Base-by-base conservation (phyloP, 2,797 vertebrate species). In the Melanotaenia pygmaea region DNA sequence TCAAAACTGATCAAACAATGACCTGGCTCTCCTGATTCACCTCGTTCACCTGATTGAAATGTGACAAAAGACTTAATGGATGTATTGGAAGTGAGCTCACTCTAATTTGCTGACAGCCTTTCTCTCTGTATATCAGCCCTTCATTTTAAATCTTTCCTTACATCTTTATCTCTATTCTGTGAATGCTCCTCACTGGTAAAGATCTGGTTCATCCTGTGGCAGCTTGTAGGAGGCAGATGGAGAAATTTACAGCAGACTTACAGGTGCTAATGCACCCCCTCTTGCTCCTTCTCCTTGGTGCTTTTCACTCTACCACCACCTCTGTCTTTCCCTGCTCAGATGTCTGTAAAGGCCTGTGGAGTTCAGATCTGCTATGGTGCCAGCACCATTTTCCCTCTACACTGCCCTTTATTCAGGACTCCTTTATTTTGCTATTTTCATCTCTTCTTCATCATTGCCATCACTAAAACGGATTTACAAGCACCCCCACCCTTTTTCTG, bases 311-410 rank as follows among this genome's bases (percentile, higher is more conserved):
- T 28, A 22, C 34, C 24, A 69, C 22, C 28, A 24, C 57, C 14
- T 50, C 1, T 47, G n/a, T 20, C 37, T 47, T 35, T 26, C n/a
- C 7, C 1, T 45, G 45, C 18, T 62, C 34, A 30, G n/a, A 20
- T 70, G 32, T 10, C 2, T 14, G 38, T 12, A 35, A 63, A 77
- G 45, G 5, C 18, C 26, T 65, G 13, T 5, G 1, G 4, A 38
- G 66, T 65, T 35, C 51, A 26, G 51, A 54, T 5, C 16, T 9
- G 74, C 66, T 65, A 12, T 50, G 0, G 13, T 64, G 74, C 70
- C 65, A 72, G 37, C 37, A 60, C 71, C 84, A 74, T 43, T 43
- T 43, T 18, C 16, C 81, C 69, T 83, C 67, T 30, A 43, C 24
- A 37, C 64, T 59, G 45, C 69, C 38, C 24, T 71, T 64, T 30